Conservation (phyloP, 1,140 invertebrate species). For the Potamilus streckersoni region DNA sequence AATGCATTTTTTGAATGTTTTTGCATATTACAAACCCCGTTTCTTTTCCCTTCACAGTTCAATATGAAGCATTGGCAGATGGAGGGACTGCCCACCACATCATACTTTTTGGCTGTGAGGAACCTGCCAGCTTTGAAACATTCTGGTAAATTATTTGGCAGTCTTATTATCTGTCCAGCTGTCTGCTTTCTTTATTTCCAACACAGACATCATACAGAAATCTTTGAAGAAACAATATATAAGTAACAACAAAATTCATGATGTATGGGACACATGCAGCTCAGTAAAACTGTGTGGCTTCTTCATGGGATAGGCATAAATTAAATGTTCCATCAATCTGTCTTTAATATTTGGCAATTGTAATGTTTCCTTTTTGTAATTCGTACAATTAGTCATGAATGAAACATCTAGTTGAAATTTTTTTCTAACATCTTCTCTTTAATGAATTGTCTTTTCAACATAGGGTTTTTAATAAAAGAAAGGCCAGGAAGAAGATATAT, state of each 20-base stretch:
- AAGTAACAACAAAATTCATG: neutral
- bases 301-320: neutral
- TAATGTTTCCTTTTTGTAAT: too few relatives aligned
- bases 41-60: conserved; percentile 72
- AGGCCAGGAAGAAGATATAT: too few relatives aligned
- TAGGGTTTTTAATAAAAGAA: too few relatives aligned
- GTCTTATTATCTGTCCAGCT: neutral
- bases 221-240: neutral
- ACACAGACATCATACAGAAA: neutral
- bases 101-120: conserved; percentile 90
- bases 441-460: too few relatives aligned
- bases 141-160: conserved; percentile 77
- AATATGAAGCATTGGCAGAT: conserved; percentile 94
- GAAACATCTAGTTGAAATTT: too few relatives aligned
- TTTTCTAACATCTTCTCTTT: too few relatives aligned
- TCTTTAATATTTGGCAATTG: too few relatives aligned
- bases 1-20: too few relatives aligned
- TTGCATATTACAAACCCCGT: too few relatives aligned
- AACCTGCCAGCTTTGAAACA: conserved; percentile 80
- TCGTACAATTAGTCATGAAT: too few relatives aligned
- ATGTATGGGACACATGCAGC: neutral
- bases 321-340: too few relatives aligned
- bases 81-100: conserved; percentile 95
- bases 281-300: neutral
- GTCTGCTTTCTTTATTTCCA: neutral